Evolutionary conservation across 1,140 invertebrate genomes (phyloP), one percentile per base, ranked within the genome.

Genomic region (Calephelis virginiensis): DNA sequence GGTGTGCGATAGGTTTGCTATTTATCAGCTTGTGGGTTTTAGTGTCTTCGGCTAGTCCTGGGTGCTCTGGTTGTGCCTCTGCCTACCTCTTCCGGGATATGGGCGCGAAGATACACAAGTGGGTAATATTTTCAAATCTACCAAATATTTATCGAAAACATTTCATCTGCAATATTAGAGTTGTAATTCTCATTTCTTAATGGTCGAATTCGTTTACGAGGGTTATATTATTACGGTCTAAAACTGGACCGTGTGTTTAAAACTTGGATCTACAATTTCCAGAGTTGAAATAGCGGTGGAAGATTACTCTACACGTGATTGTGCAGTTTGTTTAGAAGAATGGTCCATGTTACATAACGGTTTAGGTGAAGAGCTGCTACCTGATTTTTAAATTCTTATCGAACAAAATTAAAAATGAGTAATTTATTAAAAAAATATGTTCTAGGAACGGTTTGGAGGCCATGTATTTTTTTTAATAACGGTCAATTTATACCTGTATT

Each of bases 291-390:
- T 46, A 37, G 53, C 66, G 64, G 64, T 70, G 68, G 67, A 67
- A 74, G 72, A 75, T 70, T 72, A 72, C 73, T 72, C 72, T 56
- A 70, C 68, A 70, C 69, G 73, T 72, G 71, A 75, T 75, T 75
- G 66, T 61, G 63, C 63, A 69, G 73, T 71, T 74, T 71, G 73
- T 74, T 74, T 71, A 69, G 70, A 71, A 65, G 68, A 74, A 70
- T 70, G 59, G 38, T 61, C 56, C 59, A 63, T 56, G 56, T 67
- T 50, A 46, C 59, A 48, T 69, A 62, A 65, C 60, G 40, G n/a
- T 12, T 13, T 63, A 63, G 17, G 48, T 13, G 8, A 46, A 62
- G 43, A 46, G 43, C 40, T 47, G 14, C 10, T 38, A n/a, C 13
- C n/a, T 11, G 43, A 49, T 8, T 13, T 63, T 28, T 28, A 3